Conservation (phyloP, 2,888 invertebrate species). For the Gymnoscelis rufifasciata region DNA sequence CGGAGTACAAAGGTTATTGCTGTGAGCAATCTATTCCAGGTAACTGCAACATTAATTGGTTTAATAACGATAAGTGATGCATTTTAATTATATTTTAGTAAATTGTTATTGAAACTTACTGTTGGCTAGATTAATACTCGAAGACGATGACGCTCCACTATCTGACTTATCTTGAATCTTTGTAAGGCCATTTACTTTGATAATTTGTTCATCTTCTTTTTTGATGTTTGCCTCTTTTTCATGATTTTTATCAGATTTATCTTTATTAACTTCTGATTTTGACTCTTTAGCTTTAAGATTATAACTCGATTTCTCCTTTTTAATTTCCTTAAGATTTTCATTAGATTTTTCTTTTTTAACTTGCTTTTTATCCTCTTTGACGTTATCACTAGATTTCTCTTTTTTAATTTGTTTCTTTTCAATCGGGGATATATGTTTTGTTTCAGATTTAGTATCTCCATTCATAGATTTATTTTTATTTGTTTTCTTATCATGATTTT, state of each 20-base stretch:
- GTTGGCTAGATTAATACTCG: constrained; percentile 11
- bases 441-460: constrained; percentile 23
- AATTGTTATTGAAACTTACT: constrained; percentile 11
- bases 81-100: background rate
- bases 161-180: constrained; percentile 26
- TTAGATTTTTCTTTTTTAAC: constrained; percentile 27
- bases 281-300: background rate
- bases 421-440: constrained; percentile 25
- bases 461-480: constrained; percentile 30
- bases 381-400: constrained; percentile 10
- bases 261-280: constrained; percentile 7
- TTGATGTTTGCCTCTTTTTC: constrained; percentile 21
- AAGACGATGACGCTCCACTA: constrained; percentile 21
- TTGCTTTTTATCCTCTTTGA: background rate
- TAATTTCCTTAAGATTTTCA: constrained; percentile 15
- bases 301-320: constrained; percentile 20
- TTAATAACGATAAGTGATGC: background rate
- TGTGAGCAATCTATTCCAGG: too few relatives aligned
- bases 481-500: constrained; percentile 28
- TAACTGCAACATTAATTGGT: too few relatives aligned
- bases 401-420: constrained; percentile 20
- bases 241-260: constrained; percentile 16
- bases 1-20: too few relatives aligned
- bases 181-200: constrained; percentile 28
- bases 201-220: constrained; percentile 24